Evolutionary conservation across 2,113 vertebrate species (phyloP), one percentile per base, ranked within the genome.

Genomic region (Callopanchax toddi): DNA sequence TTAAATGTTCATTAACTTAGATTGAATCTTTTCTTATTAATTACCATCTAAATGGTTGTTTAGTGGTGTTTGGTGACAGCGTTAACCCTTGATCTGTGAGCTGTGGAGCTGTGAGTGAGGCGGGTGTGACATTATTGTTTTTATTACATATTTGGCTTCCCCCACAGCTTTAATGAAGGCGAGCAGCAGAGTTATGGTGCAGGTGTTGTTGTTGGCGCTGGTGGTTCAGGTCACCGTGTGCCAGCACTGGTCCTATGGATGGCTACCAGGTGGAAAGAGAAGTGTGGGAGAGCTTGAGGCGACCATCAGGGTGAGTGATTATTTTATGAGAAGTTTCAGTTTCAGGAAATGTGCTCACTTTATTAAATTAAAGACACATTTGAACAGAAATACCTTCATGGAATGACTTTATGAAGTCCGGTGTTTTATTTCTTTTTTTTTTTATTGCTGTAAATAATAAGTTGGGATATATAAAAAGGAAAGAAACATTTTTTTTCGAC

Each of bases 161-260:
- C 70, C 79, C 49, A 51, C 84, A 90, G 88, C 53, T 84, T 40
- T 55, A 76, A 92, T 91, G 90, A 86, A 91, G 42, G 59, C 70
- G 5, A 78, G 71, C 74, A 81, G 77, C 82, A 85, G 71, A 88
- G 75, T 67, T 65, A 53, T 77, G 79, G 64, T 92, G 72, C 88
- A 90, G 76, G 85, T 89, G 90, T 74, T 92, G 78, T 42, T 92
- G 68, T 51, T 93, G 83, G 80, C 77, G 26, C 76, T 88, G 81
- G 72, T 89, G 77, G 76, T 82, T 40, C 91, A 92, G 76, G 88
- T 90, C 69, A 79, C 84, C 52, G 58, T 87, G 57, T 82, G 89
- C 65, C 92, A 93, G 72, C 92, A 93, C 70, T 93, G 91, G 92
- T 93, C 92, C 43, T 92, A 92, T 42, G 92, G 92, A 50, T 93